Evolutionary conservation across 2,888 invertebrate genomes (phyloP).

Genomic region (Mayetiola destructor): DNA sequence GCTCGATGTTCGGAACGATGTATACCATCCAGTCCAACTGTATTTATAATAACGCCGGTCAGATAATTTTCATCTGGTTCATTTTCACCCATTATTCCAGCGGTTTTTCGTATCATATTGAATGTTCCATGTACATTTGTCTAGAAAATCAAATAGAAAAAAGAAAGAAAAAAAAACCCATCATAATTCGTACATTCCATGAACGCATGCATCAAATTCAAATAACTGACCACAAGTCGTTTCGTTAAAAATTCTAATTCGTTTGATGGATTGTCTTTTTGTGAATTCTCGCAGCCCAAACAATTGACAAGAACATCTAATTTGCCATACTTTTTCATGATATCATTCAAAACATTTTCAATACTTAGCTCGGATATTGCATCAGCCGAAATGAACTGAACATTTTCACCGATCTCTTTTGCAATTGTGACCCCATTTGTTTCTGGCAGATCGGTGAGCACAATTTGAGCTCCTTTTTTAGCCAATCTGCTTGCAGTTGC

Average conservation of each 20-base stretch:
- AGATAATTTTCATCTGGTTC: conserved; percentile 67
- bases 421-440: conserved; percentile 72
- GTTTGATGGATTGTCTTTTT: conserved; percentile 60
- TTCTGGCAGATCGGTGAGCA: conserved; percentile 73
- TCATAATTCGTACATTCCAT: too few relatives aligned
- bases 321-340: conserved; percentile 67
- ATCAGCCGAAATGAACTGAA: conserved; percentile 67
- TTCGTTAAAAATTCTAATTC: conserved; percentile 56
- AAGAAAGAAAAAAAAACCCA: conserved; percentile 22
- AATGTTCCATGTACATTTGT: conserved; percentile 87
- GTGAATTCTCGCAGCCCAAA: conserved; percentile 80
- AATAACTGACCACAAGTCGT: conserved; percentile 68
- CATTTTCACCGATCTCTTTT: conserved; percentile 53
- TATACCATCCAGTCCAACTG: conserved; percentile 82
- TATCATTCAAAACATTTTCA: conserved; percentile 49
- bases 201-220: too few relatives aligned
- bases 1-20: conserved; percentile 95
- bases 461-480: conserved; percentile 69
- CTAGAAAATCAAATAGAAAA: too few relatives aligned
- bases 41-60: conserved; percentile 89
- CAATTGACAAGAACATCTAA: conserved; percentile 85
- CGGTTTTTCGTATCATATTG: conserved; percentile 75
- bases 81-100: conserved; percentile 71
- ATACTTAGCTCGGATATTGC: conserved; percentile 78
- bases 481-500: conserved; percentile 79